Percentiles rank a stretch among this genome's conserved stretches.
Conservation (phyloP, 2,797 vertebrate species). For the Todus mexicanus region DNA sequence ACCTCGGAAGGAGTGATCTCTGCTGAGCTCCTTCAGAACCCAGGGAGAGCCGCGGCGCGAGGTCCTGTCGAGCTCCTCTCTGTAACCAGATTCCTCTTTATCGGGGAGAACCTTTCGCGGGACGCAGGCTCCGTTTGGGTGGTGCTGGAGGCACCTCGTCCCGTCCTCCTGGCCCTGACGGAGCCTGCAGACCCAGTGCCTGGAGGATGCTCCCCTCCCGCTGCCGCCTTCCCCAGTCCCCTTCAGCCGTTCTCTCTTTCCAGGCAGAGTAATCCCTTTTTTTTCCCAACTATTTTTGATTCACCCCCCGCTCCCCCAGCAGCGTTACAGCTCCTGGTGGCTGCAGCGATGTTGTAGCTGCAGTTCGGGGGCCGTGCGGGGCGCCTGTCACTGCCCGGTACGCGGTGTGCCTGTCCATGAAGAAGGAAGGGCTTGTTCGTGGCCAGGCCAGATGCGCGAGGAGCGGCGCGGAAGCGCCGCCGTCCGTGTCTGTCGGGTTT, state of each 20-base stretch:
- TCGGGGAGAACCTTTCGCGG: not conserved
- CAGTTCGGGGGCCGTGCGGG: too few relatives aligned
- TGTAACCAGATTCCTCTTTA: rapidly evolving
- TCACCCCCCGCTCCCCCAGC: not conserved
- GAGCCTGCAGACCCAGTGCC: not conserved
- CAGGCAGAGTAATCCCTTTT: not conserved
- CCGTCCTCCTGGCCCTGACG: too few relatives aligned
- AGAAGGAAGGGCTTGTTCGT: not conserved
- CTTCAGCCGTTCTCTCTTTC: not conserved
- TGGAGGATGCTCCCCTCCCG: not conserved
- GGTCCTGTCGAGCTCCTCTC: rapidly evolving
- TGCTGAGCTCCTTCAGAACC: not conserved
- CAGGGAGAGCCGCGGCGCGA: rapidly evolving
- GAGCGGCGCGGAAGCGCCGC: not conserved
- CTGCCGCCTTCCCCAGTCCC: rapidly evolving
- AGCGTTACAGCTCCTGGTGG: not conserved
- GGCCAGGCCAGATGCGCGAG: not conserved
- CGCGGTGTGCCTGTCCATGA: too few relatives aligned
- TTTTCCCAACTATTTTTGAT: too few relatives aligned
- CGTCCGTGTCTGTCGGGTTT: not conserved
- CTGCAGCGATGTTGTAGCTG: too few relatives aligned
- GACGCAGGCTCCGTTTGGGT: not conserved
- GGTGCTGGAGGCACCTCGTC: too few relatives aligned
- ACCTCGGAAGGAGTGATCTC: not conserved
- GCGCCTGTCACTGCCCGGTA: too few relatives aligned